Base-by-base conservation (phyloP, 2,888 invertebrate genomes). In the Acleris cristana region DNA sequence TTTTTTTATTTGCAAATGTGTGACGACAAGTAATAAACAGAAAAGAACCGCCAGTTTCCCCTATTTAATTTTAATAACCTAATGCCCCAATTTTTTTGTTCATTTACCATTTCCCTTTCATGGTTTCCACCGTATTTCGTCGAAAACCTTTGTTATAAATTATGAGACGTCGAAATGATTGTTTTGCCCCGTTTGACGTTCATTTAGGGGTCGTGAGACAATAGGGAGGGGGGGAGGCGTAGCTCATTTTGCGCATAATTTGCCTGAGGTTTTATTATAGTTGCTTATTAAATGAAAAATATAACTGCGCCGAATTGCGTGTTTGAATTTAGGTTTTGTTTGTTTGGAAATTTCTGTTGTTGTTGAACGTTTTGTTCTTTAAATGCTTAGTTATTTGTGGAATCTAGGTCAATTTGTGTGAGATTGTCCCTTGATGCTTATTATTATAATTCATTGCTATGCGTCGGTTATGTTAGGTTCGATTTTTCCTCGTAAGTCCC, bases 221-320 rank as follows among this genome's bases (percentile, higher is more conserved):
- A 21, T n/a, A 14, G 57, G 44, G 18, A 19, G 40, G 57, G 23
- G 40, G 21, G 26, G 26, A 8, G 26, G 26, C 34, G 52, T 30
- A 2, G 49, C n/a, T 58, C 48, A 23, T 65, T 59, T 54, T 34
- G 53, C 23, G 59, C 18, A 14, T 49, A 65, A 65, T 65, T 59
- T 49, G 48, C 44, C 19, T 12, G 52, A 26, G 51, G 40, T 58
- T 64, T 52, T 45, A 58, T 51, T 60, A 21, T 26, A 26, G 45
- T 23, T 16, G 49, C n/a, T 51, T 34, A 14, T 34, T 34, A 16
- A n/a, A n/a, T 44, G 48, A 48, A 53, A 21, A 48, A 30, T 40
- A 14, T 14, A 14, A 40, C 14, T 40, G 12, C 40, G 4, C 14
- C 3, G 14, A 12, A 40, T 40, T 40, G 40, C 40, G 48, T 48